Evolutionary conservation across 1,140 invertebrate genomes (phyloP).

Genomic region (Lordiphosa collinella): DNA sequence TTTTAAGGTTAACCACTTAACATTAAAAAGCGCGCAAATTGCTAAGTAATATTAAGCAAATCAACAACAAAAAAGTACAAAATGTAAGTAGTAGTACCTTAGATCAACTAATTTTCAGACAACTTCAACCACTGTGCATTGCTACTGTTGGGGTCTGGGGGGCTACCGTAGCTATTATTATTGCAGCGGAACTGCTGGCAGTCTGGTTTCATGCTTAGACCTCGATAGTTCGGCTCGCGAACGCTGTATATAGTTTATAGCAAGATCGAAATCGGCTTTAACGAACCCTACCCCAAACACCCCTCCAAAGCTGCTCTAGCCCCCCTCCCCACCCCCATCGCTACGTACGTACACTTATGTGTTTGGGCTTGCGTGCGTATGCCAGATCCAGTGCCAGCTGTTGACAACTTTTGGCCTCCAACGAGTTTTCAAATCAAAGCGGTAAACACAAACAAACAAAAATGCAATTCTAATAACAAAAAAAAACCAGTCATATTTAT

Average conservation of each 20-base stretch:
- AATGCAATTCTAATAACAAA: conserved; percentile 2
- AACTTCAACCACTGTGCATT: not conserved
- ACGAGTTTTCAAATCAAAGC: conserved; percentile 34
- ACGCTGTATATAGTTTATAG: conserved; percentile 10
- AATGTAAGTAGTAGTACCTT: too few species aligned
- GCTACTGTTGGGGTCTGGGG: conserved; percentile 24
- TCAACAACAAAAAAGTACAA: too few species aligned
- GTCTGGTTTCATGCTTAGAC: conserved; percentile 53
- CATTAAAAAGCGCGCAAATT: too few species aligned
- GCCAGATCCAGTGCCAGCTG: conserved; percentile 23
- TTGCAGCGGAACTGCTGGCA: conserved; percentile 16
- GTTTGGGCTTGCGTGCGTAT: conserved; percentile 15
- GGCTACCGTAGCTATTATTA: conserved; percentile 36
- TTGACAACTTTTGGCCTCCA: conserved; percentile 18
- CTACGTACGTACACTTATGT: conserved; percentile 3
- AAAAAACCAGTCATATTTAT: not conserved
- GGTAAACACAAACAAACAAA: conserved; percentile 37
- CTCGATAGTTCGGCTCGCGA: conserved; percentile 49
- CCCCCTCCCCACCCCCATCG: too few species aligned
- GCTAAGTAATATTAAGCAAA: too few species aligned
- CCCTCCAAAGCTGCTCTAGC: conserved; percentile 1
- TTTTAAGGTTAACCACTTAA: too few species aligned
- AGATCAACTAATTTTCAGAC: not conserved
- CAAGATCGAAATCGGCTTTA: conserved; percentile 35
- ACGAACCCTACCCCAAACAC: not conserved